These are phyloP conservation scores for Chloroceryle inda DNA, from an alignment of 2,797 vertebrate genomes.

Conservation along the genomic window DNA sequence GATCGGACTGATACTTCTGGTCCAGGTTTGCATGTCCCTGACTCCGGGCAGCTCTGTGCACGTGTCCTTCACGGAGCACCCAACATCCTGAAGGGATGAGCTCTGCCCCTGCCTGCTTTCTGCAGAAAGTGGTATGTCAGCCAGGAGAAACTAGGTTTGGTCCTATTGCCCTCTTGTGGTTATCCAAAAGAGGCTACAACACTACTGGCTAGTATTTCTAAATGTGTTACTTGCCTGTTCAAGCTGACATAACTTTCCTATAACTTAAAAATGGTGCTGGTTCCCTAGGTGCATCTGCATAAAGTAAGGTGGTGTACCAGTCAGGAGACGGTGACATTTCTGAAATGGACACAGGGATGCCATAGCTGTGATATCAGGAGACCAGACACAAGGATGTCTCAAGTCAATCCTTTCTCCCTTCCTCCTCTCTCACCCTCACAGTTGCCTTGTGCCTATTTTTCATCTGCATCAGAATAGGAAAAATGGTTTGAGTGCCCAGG, in stretches of 20 bases:
- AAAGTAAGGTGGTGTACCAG: neutral
- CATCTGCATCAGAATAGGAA: neutral
- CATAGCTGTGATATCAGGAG: neutral
- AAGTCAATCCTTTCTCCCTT: neutral
- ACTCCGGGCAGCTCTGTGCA: neutral
- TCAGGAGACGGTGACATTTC: neutral
- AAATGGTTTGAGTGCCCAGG: neutral
- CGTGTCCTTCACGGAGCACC: rapidly evolving
- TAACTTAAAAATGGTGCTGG: neutral
- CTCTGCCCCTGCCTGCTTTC: rapidly evolving
- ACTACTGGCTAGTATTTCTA: neutral
- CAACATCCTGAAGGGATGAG: neutral
- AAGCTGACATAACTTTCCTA: neutral
- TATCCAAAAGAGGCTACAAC: neutral
- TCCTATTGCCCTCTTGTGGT: conserved; percentile 74
- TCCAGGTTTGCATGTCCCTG: neutral
- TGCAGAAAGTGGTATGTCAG: neutral
- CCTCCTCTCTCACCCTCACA: neutral
- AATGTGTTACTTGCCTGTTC: neutral
- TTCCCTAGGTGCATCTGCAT: neutral
- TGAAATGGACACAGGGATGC: neutral
- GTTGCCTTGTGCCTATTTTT: neutral
- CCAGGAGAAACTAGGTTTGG: neutral
- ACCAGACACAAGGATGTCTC: neutral
- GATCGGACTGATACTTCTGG: neutral